Conservation (phyloP, 2,113 vertebrate species). For the Ceyx margarethae region DNA sequence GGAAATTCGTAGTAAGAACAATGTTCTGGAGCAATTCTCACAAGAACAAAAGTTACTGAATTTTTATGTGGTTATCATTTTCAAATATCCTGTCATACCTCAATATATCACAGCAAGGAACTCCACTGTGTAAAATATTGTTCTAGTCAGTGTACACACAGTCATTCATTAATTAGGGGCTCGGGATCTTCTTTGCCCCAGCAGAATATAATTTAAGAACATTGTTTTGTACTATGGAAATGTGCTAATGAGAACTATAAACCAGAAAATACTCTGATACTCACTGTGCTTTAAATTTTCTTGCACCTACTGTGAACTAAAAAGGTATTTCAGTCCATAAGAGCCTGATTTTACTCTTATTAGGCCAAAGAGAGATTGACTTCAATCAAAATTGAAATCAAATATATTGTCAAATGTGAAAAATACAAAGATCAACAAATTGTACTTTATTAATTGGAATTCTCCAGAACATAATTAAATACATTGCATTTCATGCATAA, state of each 20-base stretch:
- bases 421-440: conserved; percentile 30
- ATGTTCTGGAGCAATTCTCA: conserved; percentile 32
- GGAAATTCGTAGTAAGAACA: conserved; percentile 8
- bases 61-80: conserved; percentile 32
- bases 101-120: conserved; percentile 1
- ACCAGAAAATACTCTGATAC: conserved; percentile 5
- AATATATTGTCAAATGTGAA: not conserved
- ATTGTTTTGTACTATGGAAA: conserved; percentile 20
- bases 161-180: conserved; percentile 30
- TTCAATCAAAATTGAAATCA: not conserved
- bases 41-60: not conserved
- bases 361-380: not conserved
- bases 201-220: conserved; percentile 26
- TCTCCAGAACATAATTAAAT: conserved; percentile 11
- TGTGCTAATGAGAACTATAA: conserved; percentile 45
- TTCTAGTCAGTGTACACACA: not conserved
- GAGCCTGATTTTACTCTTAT: not conserved
- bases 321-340: not conserved
- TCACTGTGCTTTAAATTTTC: conserved; percentile 39
- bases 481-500: conserved; percentile 29
- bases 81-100: not conserved
- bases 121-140: conserved; percentile 33
- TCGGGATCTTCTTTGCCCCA: conserved; percentile 15
- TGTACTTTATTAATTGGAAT: conserved; percentile 1
- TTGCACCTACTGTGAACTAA: conserved; percentile 11